phyloP scores from a whole-genome alignment of 2,797 vertebrate genomes.

The Manis javanica region DNA sequence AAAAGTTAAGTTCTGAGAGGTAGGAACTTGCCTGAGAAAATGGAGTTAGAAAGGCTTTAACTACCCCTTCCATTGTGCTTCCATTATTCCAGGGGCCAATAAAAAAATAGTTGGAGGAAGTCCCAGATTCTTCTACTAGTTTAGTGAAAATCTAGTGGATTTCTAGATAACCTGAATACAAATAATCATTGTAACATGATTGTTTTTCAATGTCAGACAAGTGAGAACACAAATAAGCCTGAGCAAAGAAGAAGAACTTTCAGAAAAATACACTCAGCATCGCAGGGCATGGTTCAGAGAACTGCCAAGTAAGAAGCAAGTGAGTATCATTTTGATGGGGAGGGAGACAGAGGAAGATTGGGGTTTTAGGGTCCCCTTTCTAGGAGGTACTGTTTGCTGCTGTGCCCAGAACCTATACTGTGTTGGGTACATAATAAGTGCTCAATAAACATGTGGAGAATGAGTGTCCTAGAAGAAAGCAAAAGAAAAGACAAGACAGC shows the following conservation, averaged over 20 bases:
- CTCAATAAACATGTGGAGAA: not conserved
- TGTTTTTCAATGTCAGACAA: constrained; percentile 81
- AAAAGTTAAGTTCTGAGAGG: not conserved
- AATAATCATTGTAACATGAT: not conserved
- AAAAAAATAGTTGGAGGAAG: not conserved
- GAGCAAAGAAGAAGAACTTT: constrained; percentile 67
- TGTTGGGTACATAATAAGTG: not conserved
- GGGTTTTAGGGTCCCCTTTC: not conserved
- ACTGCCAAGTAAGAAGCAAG: constrained; percentile 66
- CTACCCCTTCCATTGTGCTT: no score
- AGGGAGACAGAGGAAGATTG: not conserved
- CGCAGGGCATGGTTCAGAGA: constrained; percentile 25
- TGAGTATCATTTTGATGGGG: constrained; percentile 62
- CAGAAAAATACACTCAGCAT: constrained; percentile 63
- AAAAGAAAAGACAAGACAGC: not conserved
- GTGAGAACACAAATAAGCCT: constrained; percentile 83
- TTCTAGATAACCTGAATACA: not conserved
- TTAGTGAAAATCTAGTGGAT: not conserved
- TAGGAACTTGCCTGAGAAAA: not conserved
- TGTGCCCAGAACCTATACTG: not conserved
- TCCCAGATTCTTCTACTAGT: not conserved
- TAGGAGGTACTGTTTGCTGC: not conserved
- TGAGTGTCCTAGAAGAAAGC: constrained; percentile 11
- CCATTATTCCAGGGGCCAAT: not conserved
- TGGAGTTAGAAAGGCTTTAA: not conserved